These are phyloP conservation scores for Siniperca knerii DNA, from an alignment of 2,113 vertebrate genomes.

Conservation along the genomic window DNA sequence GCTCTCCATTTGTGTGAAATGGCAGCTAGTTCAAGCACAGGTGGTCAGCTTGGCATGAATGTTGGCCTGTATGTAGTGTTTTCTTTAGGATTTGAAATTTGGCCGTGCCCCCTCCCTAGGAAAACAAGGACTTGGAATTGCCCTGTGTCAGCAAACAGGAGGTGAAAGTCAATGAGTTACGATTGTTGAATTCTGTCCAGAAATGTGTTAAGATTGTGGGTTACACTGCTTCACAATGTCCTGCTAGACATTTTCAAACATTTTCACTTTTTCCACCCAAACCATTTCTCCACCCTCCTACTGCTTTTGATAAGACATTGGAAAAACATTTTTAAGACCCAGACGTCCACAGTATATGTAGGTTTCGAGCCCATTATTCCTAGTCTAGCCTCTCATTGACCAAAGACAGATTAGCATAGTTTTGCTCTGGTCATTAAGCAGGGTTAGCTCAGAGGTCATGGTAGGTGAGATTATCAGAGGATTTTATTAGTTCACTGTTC, in stretches of 20 bases:
- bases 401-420: constrained; percentile 65
- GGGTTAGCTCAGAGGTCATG: constrained; percentile 45
- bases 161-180: constrained; percentile 40
- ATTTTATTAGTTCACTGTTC: constrained; percentile 55
- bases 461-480: constrained; percentile 57
- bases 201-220: constrained; percentile 29
- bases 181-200: constrained; percentile 42
- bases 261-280: background rate
- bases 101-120: constrained; percentile 27
- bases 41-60: constrained; percentile 71
- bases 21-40: constrained; percentile 71
- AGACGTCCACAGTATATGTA: constrained; percentile 25
- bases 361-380: constrained; percentile 52
- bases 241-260: constrained; percentile 15
- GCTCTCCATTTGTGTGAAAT: constrained; percentile 76
- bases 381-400: constrained; percentile 47
- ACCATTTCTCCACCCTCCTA: background rate
- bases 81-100: constrained; percentile 63
- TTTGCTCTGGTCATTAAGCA: constrained; percentile 45
- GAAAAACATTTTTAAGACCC: constrained; percentile 24
- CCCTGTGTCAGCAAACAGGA: constrained; percentile 51
- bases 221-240: constrained; percentile 5
- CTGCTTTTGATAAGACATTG: constrained; percentile 17
- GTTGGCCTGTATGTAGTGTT: constrained; percentile 62
- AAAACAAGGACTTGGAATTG: constrained; percentile 65